phyloP scores from a whole-genome alignment of 2,797 vertebrate species.

The Galago senegalensis region DNA sequence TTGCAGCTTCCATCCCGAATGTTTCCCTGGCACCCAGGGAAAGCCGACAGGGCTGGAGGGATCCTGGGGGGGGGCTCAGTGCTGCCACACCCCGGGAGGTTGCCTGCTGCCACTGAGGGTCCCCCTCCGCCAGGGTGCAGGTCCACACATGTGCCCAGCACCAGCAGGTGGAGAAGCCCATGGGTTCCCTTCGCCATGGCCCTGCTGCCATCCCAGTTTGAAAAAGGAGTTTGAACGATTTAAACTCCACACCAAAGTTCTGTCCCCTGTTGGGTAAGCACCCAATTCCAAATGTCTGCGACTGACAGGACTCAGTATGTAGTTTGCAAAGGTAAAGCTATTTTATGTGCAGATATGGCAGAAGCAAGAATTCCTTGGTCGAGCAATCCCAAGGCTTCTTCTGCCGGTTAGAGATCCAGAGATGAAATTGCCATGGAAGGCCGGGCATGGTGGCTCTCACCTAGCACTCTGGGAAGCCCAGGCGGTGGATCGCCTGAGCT shows the following conservation, averaged over 20 bases:
- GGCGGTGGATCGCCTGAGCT: too few relatives aligned
- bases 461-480: too few relatives aligned
- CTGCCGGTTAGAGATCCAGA: constrained; percentile 76
- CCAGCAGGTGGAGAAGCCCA: background rate
- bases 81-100: accelerated
- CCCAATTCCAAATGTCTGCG: constrained; percentile 88
- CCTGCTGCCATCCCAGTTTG: constrained; percentile 88
- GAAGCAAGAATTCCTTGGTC: constrained; percentile 82
- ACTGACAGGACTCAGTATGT: constrained; percentile 74
- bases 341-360: constrained; percentile 82
- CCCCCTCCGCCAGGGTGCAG: background rate
- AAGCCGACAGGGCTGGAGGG: background rate
- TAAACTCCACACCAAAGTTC: constrained; percentile 65
- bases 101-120: background rate
- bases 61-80: accelerated
- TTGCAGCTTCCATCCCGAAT: background rate
- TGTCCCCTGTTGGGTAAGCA: constrained; percentile 88
- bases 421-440: constrained; percentile 73
- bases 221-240: constrained; percentile 84
- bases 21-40: background rate
- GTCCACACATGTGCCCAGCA: background rate
- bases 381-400: constrained; percentile 74
- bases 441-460: too few relatives aligned
- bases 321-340: constrained; percentile 79
- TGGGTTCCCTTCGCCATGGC: constrained; percentile 16